Evolutionary conservation across 2,888 invertebrate species (phyloP).

Genomic region (Andrena hattorfiana): DNA sequence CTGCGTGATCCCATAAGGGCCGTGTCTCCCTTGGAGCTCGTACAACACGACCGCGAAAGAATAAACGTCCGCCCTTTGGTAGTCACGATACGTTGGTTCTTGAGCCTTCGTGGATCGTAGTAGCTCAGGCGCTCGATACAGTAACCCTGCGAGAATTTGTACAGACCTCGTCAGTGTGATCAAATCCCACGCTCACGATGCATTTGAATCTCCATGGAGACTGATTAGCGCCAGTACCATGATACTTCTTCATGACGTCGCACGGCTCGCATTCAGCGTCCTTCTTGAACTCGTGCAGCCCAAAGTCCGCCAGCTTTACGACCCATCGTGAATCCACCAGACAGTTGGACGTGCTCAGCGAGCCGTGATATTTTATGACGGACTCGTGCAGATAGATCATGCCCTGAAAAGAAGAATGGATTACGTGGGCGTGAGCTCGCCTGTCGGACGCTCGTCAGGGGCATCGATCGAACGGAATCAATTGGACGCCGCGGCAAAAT

Average conservation of each 20-base stretch:
- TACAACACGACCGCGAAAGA: constrained; percentile 95
- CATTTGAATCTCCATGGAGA: background rate
- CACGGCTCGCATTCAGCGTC: constrained; percentile 89
- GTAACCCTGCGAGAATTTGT: constrained; percentile 87
- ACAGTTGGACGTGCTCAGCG: constrained; percentile 95
- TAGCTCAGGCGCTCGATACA: constrained; percentile 94
- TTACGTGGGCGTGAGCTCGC: background rate
- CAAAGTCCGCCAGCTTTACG: constrained; percentile 96
- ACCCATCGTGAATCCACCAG: constrained; percentile 98
- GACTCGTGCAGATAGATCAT: constrained; percentile 96
- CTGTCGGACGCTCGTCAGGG: background rate
- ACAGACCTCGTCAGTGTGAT: background rate
- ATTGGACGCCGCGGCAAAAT: background rate
- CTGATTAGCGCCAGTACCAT: constrained; percentile 86
- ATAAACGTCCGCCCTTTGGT: constrained; percentile 93
- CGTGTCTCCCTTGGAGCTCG: constrained; percentile 94
- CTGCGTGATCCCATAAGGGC: constrained; percentile 92
- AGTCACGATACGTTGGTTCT: constrained; percentile 83
- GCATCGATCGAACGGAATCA: background rate
- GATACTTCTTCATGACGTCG: constrained; percentile 89
- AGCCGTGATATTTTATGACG: constrained; percentile 94
- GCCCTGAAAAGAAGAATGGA: constrained; percentile 87
- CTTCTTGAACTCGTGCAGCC: constrained; percentile 93
- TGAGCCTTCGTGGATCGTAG: constrained; percentile 82
- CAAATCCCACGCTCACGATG: background rate